Base-by-base conservation (phyloP, 2,888 invertebrate genomes). In the Sinodicranocentrus sp. region DNA sequence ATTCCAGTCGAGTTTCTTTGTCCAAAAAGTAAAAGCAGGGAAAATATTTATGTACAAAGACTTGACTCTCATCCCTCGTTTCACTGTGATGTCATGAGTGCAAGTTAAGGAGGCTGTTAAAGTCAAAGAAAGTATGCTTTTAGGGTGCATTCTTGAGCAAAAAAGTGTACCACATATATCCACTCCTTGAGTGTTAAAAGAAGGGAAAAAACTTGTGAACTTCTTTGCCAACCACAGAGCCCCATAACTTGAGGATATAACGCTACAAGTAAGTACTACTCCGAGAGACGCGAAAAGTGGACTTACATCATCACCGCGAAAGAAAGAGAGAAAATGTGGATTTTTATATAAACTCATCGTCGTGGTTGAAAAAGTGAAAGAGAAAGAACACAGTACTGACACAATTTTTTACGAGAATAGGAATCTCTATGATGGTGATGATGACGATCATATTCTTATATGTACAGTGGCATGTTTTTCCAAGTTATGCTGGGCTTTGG, bases 1-100 rank as follows among this genome's bases (percentile, higher is more conserved):
- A 77, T 77, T 77, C 77, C 67, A 68, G 67, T 68, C 77, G 65
- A 68, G 77, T 77, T 25, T 19, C 68, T 68, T 68, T 77, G 77
- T 77, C 77, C 77, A 68, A 75, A 75, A 77, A 65, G 76, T 77
- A 68, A 77, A 57, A 68, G 77, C 68, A 68, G 23, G 39, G 61
- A 52, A 63, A 75, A 73, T 68, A 68, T 57, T 68, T n/a, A n/a
- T n/a, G 68, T 77, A 65, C 77, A 77, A 77, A 57, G 52, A 57
- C 59, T 57, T 57, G 10, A 23, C 25, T 52, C 52, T 52, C 52
- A 52, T 19, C 54, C 75, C 44, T 44, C 43, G 61, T 10, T 28
- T 65, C 54, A 39, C 54, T 77, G 26, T 25, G 43, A 59, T 10
- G 48, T 48, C 10, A 54, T 23, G 71, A 59, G 59, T 23, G 39